phyloP scores from a whole-genome alignment of 2,888 invertebrate genomes.

The Netelia melanura region DNA sequence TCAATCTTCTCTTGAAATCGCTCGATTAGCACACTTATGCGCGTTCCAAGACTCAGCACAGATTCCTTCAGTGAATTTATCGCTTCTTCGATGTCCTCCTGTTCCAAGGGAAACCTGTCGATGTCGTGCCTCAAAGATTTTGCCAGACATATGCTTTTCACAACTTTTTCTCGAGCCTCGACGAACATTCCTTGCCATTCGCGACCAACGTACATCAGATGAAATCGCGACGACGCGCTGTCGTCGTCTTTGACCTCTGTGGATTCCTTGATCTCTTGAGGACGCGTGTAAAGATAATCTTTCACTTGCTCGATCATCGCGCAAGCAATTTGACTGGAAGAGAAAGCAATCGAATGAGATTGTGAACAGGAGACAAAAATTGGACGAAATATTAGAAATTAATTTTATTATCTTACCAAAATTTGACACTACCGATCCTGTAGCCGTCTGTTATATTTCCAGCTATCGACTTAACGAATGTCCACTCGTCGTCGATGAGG shows the following conservation, averaged over 20 bases:
- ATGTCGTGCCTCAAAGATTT: constrained; percentile 91
- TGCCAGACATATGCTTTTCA: constrained; percentile 93
- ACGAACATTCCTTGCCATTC: constrained; percentile 93
- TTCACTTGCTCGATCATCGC: constrained; percentile 86
- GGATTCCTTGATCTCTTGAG: constrained; percentile 78
- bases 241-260: constrained; percentile 71
- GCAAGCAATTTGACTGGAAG: constrained; percentile 85
- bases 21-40: constrained; percentile 86
- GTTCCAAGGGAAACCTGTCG: constrained; percentile 85
- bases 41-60: constrained; percentile 87
- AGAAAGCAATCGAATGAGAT: background rate
- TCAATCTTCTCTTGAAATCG: constrained; percentile 87
- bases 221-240: constrained; percentile 83
- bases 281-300: constrained; percentile 85
- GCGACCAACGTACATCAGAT: constrained; percentile 89
- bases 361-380: background rate
- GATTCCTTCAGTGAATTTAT: constrained; percentile 86
- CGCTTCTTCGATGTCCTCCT: constrained; percentile 87
- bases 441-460: constrained; percentile 92
- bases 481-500: constrained; percentile 94
- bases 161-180: constrained; percentile 91
- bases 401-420: constrained; percentile 87
- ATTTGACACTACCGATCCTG: constrained; percentile 90
- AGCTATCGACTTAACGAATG: constrained; percentile 92
- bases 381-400: background rate